Evolutionary conservation across 2,113 vertebrate species (phyloP).

Genomic region (Deroptyus accipitrinus): DNA sequence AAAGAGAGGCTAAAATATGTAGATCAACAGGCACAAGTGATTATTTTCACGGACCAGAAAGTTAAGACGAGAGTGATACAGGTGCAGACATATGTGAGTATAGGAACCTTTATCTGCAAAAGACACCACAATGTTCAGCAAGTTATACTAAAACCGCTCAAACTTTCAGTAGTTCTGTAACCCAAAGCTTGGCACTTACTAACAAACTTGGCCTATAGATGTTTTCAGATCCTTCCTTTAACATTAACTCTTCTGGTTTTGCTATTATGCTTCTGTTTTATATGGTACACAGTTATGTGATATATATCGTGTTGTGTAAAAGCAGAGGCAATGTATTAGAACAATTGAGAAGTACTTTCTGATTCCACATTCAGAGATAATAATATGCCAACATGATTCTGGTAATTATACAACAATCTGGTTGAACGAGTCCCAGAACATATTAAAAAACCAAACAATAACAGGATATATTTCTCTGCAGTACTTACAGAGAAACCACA

Average conservation of each 20-base stretch:
- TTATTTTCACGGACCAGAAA: background rate
- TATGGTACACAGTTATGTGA: background rate
- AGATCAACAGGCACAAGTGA: background rate
- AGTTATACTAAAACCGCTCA: background rate
- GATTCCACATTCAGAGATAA: background rate
- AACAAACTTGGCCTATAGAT: background rate
- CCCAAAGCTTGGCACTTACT: background rate
- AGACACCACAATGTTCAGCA: background rate
- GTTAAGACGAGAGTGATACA: background rate
- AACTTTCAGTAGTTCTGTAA: background rate
- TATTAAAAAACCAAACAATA: background rate
- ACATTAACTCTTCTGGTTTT: background rate
- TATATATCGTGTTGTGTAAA: background rate
- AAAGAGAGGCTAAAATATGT: background rate
- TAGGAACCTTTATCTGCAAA: background rate
- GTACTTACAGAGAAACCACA: background rate
- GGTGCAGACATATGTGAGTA: background rate
- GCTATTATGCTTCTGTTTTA: background rate
- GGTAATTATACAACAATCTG: slow-evolving; percentile 5
- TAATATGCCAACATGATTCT: background rate
- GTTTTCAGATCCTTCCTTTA: background rate
- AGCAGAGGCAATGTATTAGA: background rate
- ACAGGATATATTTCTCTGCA: background rate
- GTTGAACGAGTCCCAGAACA: background rate
- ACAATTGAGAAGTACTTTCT: background rate